Evolutionary conservation across 2,797 vertebrate genomes (phyloP), one percentile per base, ranked within the genome.

Genomic region (Geotrypetes seraphini): DNA sequence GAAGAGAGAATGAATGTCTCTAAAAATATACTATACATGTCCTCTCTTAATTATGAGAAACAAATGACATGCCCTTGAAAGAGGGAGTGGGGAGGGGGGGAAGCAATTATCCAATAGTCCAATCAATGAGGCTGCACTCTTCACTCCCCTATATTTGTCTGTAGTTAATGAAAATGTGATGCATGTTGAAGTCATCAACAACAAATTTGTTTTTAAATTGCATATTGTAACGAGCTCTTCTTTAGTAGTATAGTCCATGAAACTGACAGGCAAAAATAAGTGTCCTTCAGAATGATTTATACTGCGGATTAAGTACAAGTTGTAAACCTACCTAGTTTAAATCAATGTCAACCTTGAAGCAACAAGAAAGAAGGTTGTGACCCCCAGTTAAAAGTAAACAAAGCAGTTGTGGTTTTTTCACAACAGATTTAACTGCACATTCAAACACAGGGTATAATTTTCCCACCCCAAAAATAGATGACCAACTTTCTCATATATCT

Each of bases 201-300:
- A 14, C 33, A 31, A 4, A 43, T 25, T 33, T 60, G 37, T 40
- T 49, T n/a, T 13, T 45, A 44, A 42, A 48, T 30, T 27, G 38
- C 31, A 11, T 4, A 0, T 34, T 33, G 28, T 33, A 26, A 47
- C 1, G 10, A 22, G 13, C 8, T 16, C 39, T 22, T 30, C 51
- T 57, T 59, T 40, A 56, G 46, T 50, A 57, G 43, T 42, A 30
- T 49, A 52, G 51, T 58, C 48, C 49, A 18, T 18, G 40, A 60
- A 38, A 41, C 28, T 41, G 57, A 47, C 70, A 72, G 47, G 53
- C 42, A 57, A 45, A 40, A 49, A 46, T 43, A 50, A 43, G 41
- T 18, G 31, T 64, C 58, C 58, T 64, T 40, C 43, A 29, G 23
- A 19, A 16, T 63, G 63, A 71, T 68, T 64, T 60, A 68, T 55